Evolutionary conservation across 2,888 invertebrate species (phyloP), one percentile per base, ranked within the genome.

Genomic region (Cosmopolites sordidus): DNA sequence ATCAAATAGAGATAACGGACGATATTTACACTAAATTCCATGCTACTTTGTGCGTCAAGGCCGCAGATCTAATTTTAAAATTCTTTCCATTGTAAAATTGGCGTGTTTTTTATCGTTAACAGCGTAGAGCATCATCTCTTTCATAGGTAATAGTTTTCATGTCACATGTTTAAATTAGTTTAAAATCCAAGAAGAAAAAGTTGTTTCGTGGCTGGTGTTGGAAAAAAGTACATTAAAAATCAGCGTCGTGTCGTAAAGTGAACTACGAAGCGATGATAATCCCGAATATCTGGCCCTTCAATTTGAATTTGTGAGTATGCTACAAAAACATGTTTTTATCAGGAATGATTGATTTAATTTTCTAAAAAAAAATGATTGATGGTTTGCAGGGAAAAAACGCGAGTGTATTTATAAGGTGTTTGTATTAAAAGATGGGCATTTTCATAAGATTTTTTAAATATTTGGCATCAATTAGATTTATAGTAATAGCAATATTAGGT

Each of bases 251-350:
- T n/a, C n/a, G n/a, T n/a, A n/a, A n/a, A n/a, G n/a, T n/a, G n/a
- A n/a, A n/a, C 3, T 33, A 16, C 27, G 14, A 41, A 14, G n/a
- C n/a, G 14, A 54, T 54, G 54, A 45, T 54, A 16, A 46, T 47
- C n/a, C 47, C 49, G 17, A 42, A 37, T 22, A 22, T 46, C 0
- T 54, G 54, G 33, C 54, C 54, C 2, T 54, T 41, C 41, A 54
- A 50, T 39, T 29, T 54, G 8, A 38, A 17, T 46, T 39, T 50
- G 54, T 54, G 46, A 54, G 54, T 54, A 48, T 48, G n/a, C n/a
- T n/a, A n/a, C n/a, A n/a, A n/a, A n/a, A n/a, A n/a, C n/a, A n/a
- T n/a, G n/a, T n/a, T n/a, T n/a, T n/a, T n/a, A n/a, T n/a, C n/a
- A n/a, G n/a, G n/a, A n/a, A n/a, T n/a, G n/a, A n/a, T n/a, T n/a